A percentile compares a stretch with the other conserved stretches of the same genome.
Evolutionary conservation across 2,797 vertebrate species (phyloP).

Genomic region (Gouania willdenowi): DNA sequence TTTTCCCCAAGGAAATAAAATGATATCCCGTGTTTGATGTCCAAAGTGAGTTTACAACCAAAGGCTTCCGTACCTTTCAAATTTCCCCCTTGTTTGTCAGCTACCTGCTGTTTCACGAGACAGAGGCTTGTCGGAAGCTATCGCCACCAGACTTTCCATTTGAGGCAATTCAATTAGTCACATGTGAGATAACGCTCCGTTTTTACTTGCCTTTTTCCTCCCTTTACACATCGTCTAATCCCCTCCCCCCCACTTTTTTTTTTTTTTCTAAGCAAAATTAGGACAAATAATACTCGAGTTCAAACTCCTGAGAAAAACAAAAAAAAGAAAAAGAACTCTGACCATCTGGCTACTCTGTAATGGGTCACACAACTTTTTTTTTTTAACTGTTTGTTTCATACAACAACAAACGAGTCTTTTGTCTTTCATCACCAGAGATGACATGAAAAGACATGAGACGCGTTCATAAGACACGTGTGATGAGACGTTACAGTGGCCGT

Average conservation of each 20-base stretch:
- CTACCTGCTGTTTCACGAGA: slow-evolving; percentile 82
- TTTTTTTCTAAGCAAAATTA: slow-evolving; percentile 45
- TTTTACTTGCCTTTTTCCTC: slow-evolving; percentile 45
- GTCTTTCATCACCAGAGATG: slow-evolving; percentile 66
- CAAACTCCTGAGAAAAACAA: slow-evolving; percentile 29
- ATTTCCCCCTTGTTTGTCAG: slow-evolving; percentile 76
- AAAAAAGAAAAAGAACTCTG: not conserved
- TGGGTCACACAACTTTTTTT: slow-evolving; percentile 61
- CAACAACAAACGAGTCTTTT: slow-evolving; percentile 66
- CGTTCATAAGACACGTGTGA: slow-evolving; percentile 51
- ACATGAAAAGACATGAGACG: slow-evolving; percentile 57
- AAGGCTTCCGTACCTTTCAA: slow-evolving; percentile 75
- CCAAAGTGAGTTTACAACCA: slow-evolving; percentile 76
- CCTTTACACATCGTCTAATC: slow-evolving; percentile 55
- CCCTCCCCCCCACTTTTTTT: no score
- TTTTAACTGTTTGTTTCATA: slow-evolving; percentile 48
- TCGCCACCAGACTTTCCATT: slow-evolving; percentile 69
- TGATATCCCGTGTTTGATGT: slow-evolving; percentile 79
- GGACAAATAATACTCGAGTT: slow-evolving; percentile 54
- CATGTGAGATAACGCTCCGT: slow-evolving; percentile 68
- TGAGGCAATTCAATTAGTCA: slow-evolving; percentile 77
- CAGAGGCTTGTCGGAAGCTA: slow-evolving; percentile 75
- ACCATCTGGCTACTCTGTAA: slow-evolving; percentile 63
- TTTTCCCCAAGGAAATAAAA: slow-evolving; percentile 71
- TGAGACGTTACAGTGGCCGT: slow-evolving; percentile 53